Evolutionary conservation across 2,888 invertebrate species (phyloP).

Genomic region (Neuroscelio doddi): DNA sequence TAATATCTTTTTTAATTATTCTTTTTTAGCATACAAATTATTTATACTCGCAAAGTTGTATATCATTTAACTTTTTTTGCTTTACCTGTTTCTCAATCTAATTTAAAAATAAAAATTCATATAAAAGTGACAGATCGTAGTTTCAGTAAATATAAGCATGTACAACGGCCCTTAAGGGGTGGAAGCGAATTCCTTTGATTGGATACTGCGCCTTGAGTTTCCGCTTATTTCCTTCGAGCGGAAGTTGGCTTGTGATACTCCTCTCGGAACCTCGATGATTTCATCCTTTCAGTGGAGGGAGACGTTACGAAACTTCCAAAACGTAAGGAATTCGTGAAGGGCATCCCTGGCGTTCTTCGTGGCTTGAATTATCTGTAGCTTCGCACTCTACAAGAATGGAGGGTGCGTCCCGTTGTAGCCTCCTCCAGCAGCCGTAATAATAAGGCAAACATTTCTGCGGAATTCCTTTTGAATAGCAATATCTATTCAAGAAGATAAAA

Average conservation of each 20-base stretch:
- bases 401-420: slow-evolving; percentile 1
- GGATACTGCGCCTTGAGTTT: slow-evolving; percentile 9
- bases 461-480: slow-evolving; percentile 4
- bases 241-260: slow-evolving; percentile 9
- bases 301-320: slow-evolving; percentile 5
- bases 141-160: too few relatives aligned
- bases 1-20: too few relatives aligned
- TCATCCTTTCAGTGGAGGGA: neutral
- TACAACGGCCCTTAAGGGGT: neutral
- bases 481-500: slow-evolving; percentile 1
- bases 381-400: slow-evolving; percentile 4
- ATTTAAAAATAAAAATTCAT: too few relatives aligned
- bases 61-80: too few relatives aligned
- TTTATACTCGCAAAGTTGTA: too few relatives aligned
- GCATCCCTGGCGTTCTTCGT: slow-evolving; percentile 10
- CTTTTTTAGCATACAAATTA: too few relatives aligned
- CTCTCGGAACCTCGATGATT: slow-evolving; percentile 10
- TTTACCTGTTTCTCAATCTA: too few relatives aligned
- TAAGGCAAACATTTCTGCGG: slow-evolving; percentile 7
- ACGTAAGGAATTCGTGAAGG: slow-evolving; percentile 12
- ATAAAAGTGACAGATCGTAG: too few relatives aligned
- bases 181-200: slow-evolving; percentile 11
- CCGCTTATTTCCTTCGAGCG: slow-evolving; percentile 10
- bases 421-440: slow-evolving; percentile 2
- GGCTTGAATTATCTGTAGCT: slow-evolving; percentile 13